phyloP scores from a whole-genome alignment of 35 echinoderm and acorn worm genomes.

The Apostichopus japonicus region DNA sequence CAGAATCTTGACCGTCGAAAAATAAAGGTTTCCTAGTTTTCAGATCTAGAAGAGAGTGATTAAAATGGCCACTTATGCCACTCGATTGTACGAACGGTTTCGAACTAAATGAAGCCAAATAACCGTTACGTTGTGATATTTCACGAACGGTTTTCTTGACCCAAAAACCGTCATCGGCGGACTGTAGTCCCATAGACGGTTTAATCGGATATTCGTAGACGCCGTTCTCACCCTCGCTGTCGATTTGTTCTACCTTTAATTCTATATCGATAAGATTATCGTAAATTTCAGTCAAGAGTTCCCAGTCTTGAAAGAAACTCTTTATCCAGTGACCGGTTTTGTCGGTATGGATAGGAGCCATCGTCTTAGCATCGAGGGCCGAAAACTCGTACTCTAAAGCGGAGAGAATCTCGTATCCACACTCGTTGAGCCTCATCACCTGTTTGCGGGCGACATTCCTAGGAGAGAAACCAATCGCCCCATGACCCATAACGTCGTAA shows the following conservation, averaged over 20 bases:
- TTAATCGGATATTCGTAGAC: constrained; percentile 27
- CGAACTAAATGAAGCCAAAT: constrained; percentile 25
- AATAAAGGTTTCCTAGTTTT: neutral
- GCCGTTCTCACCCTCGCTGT: neutral
- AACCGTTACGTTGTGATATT: constrained; percentile 33
- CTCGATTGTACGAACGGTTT: constrained; percentile 2
- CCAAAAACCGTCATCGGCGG: constrained; percentile 48
- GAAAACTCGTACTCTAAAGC: constrained; percentile 45
- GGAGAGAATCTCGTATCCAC: constrained; percentile 20
- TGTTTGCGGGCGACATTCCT: constrained; percentile 1
- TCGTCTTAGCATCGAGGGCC: neutral
- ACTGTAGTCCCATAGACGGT: constrained; percentile 54
- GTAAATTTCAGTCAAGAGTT: neutral
- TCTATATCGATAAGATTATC: neutral
- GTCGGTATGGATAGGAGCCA: neutral
- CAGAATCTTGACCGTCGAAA: neutral
- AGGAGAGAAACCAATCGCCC: neutral
- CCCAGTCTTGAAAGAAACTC: neutral
- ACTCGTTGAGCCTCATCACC: neutral
- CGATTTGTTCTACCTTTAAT: constrained; percentile 9
- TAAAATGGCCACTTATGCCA: constrained; percentile 57
- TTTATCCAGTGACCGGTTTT: neutral
- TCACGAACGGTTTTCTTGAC: constrained; percentile 50
- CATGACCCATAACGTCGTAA: neutral
- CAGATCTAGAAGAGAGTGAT: constrained; percentile 51